Base-by-base conservation (phyloP, 2,113 vertebrate species). In the Scomber colias region DNA sequence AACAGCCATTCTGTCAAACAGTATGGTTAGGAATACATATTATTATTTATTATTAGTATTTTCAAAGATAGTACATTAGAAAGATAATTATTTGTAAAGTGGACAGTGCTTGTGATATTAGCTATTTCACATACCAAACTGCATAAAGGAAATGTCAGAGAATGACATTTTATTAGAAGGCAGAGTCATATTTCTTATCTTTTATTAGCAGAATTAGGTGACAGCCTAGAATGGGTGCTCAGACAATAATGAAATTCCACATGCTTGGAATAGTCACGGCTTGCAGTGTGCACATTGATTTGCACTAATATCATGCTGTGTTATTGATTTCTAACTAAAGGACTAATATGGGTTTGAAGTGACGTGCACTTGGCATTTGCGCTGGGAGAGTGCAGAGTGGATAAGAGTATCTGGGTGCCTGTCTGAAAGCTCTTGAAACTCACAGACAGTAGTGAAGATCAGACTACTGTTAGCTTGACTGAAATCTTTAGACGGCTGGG, bases 81-180 rank as follows among this genome's bases (percentile, higher is more conserved):
- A 27, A 66, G 60, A 75, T 53, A 82, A 90, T 86, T 75, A 86
- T 87, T 84, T 92, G 80, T 85, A 61, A 90, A 91, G 83, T 71
- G 72, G 60, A 79, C 81, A 86, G 75, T 65, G 64, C 83, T 77
- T 83, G 72, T 82, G 68, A 73, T 89, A 88, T 87, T 82, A 90
- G 75, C 67, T 85, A 84, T 87, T 90, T 66, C n/a, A 15, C 87
- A 81, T 82, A 83, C 74, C 89, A 87, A 84, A 57, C 83, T 88
- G 78, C 88, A 84, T 82, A 87, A 87, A 91, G 83, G 81, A 94
- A 94, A 95, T 94, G 93, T 93, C 93, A 94, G 80, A 68, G 79
- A 84, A 75, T 94, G 92, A 90, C 90, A 94, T 94, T 94, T 94
- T 92, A 92, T 91, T 79, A 87, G 82, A 88, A 90, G 87, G 71